phyloP scores from a whole-genome alignment of 1,140 invertebrate species.

The Tribolium castaneum region DNA sequence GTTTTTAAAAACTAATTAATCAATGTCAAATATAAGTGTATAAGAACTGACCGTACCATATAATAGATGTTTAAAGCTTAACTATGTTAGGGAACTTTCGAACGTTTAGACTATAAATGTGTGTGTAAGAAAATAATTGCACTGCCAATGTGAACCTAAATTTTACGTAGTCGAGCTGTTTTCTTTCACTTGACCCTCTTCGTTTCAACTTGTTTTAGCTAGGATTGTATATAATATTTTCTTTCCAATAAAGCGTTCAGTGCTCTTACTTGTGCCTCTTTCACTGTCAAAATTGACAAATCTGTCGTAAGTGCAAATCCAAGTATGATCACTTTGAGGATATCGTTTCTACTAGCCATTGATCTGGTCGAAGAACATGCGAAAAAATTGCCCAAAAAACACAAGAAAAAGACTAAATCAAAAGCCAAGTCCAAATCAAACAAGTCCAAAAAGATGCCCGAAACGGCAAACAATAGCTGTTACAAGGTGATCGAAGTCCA shows the following conservation, averaged over 20 bases:
- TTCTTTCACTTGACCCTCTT: constrained; percentile 30
- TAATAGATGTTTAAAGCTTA: constrained; percentile 45
- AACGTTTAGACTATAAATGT: constrained; percentile 28
- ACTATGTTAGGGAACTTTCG: not conserved
- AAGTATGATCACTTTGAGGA: not conserved
- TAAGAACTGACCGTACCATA: constrained; percentile 40
- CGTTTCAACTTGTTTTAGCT: constrained; percentile 11
- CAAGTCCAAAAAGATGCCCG: not conserved
- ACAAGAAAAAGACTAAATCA: not conserved
- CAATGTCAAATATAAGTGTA: constrained; percentile 45
- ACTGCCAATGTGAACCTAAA: constrained; percentile 45
- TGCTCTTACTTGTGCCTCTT: constrained; percentile 44
- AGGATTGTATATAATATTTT: constrained; percentile 43
- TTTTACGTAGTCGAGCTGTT: constrained; percentile 31
- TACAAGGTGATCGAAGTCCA: constrained; percentile 8
- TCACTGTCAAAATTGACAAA: not conserved
- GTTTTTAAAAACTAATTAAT: constrained; percentile 20
- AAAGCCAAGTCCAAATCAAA: not conserved
- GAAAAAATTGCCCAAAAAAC: not conserved
- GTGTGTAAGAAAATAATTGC: constrained; percentile 45
- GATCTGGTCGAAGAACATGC: not conserved
- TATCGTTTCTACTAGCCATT: not conserved
- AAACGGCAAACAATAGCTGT: not conserved
- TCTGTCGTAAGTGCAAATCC: not conserved
- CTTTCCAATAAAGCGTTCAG: constrained; percentile 55